Percentiles rank a stretch among this genome's conserved stretches.
These are phyloP conservation scores for Macrostomum lignano DNA, from an alignment of 1,140 invertebrate genomes.

Conservation along the genomic window DNA sequence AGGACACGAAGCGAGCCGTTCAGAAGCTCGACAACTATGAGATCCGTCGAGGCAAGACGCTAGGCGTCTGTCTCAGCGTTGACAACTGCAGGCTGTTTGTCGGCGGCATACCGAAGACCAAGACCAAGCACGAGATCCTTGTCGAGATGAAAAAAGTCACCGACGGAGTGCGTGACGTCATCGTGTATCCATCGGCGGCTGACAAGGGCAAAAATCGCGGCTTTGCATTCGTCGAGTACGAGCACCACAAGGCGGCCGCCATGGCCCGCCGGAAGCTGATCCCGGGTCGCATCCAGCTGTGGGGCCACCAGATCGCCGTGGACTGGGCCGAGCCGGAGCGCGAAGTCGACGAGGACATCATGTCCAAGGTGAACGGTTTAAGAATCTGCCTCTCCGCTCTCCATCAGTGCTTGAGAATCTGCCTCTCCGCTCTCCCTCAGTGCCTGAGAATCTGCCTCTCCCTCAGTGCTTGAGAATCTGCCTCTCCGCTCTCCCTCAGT, in stretches of 20 bases:
- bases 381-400: too few relatives aligned
- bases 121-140: slow-evolving; percentile 38
- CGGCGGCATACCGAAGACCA: slow-evolving; percentile 44
- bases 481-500: too few relatives aligned
- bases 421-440: too few relatives aligned
- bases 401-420: too few relatives aligned
- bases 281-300: slow-evolving; percentile 38
- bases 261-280: slow-evolving; percentile 46
- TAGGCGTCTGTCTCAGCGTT: slow-evolving; percentile 47
- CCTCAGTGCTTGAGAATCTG: too few relatives aligned
- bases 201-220: slow-evolving; percentile 42
- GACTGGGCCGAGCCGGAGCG: slow-evolving; percentile 60
- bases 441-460: too few relatives aligned
- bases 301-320: slow-evolving; percentile 42
- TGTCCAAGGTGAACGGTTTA: slow-evolving; percentile 36
- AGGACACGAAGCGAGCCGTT: slow-evolving; percentile 35
- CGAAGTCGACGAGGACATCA: slow-evolving; percentile 37
- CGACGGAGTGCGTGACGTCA: slow-evolving; percentile 40
- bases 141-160: slow-evolving; percentile 39
- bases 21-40: slow-evolving; percentile 38
- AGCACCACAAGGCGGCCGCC: slow-evolving; percentile 44
- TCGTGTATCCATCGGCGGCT: slow-evolving; percentile 37
- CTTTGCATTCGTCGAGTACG: slow-evolving; percentile 61
- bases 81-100: slow-evolving; percentile 57
- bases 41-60: slow-evolving; percentile 35